A percentile compares a stretch with the other conserved stretches of the same genome.
phyloP scores from a whole-genome alignment of 2,113 vertebrate genomes.

The Clarias magur region DNA sequence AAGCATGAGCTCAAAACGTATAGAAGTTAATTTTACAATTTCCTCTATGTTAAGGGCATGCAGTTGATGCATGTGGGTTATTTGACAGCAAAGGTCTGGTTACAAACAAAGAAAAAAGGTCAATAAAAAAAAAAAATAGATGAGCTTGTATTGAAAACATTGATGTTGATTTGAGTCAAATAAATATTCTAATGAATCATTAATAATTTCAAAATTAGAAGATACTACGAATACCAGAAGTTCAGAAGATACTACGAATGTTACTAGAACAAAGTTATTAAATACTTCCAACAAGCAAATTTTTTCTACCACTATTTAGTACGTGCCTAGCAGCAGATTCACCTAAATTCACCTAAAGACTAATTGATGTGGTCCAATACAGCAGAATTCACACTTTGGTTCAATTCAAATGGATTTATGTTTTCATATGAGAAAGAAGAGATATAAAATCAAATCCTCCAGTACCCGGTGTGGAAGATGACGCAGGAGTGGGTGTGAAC shows the following conservation, averaged over 20 bases:
- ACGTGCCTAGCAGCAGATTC: background rate
- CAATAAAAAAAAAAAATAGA: background rate
- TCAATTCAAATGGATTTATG: background rate
- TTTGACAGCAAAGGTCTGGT: background rate
- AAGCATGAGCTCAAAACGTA: background rate
- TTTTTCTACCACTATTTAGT: background rate
- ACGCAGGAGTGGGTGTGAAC: slow-evolving; percentile 85
- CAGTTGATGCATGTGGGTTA: background rate
- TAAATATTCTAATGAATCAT: no score
- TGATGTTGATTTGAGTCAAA: background rate
- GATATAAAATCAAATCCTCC: slow-evolving; percentile 1
- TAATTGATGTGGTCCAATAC: background rate
- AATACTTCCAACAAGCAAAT: background rate
- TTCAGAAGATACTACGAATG: background rate
- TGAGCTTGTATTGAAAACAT: background rate
- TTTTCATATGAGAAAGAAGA: background rate
- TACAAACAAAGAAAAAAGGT: background rate
- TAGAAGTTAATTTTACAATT: background rate
- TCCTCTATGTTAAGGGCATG: background rate
- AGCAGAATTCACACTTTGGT: background rate
- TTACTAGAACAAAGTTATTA: no score
- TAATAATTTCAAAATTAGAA: background rate
- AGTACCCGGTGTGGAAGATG: slow-evolving; percentile 48
- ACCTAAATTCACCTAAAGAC: background rate
- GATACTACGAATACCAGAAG: background rate